These are phyloP conservation scores for Galendromus occidentalis DNA, from an alignment of 1,140 invertebrate species.

Conservation along the genomic window DNA sequence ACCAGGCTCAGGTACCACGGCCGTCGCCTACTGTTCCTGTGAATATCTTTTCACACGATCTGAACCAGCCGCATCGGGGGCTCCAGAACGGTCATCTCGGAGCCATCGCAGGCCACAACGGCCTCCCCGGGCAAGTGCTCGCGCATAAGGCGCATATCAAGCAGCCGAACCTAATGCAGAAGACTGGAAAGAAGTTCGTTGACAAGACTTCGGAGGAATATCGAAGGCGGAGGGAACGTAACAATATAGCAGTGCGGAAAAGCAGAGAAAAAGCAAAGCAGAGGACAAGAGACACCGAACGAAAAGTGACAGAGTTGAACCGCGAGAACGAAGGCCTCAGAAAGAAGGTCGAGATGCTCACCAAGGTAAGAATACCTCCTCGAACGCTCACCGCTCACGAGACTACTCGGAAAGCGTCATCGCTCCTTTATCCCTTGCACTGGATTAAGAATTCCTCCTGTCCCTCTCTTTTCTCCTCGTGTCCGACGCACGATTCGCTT, in stretches of 20 bases:
- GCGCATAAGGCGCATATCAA: slow-evolving; percentile 5
- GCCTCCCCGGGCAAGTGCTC: slow-evolving; percentile 5
- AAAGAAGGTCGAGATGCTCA: slow-evolving; percentile 74
- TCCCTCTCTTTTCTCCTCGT: no score
- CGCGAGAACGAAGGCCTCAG: slow-evolving; percentile 84
- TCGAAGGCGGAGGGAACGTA: slow-evolving; percentile 65
- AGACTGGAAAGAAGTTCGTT: slow-evolving; percentile 26
- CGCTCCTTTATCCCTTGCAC: no score
- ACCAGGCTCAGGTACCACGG: slow-evolving; percentile 4
- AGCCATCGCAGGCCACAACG: not conserved
- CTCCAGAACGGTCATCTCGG: slow-evolving; percentile 9
- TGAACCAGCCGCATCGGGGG: slow-evolving; percentile 7
- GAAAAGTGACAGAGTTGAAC: slow-evolving; percentile 70
- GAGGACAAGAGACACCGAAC: slow-evolving; percentile 73
- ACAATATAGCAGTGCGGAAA: slow-evolving; percentile 92
- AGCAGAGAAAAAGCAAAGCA: slow-evolving; percentile 90
- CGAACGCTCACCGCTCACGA: no score
- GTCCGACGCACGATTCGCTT: not conserved
- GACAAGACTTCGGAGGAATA: slow-evolving; percentile 88
- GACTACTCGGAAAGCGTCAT: no score
- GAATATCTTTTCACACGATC: slow-evolving; percentile 12
- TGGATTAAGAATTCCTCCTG: no score
- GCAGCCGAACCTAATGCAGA: slow-evolving; percentile 11
- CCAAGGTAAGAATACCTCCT: slow-evolving; percentile 33
- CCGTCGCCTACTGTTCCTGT: slow-evolving; percentile 9